A percentile compares a stretch with the other conserved stretches of the same genome.
These are phyloP conservation scores for Xiphorhynchus erythropygius DNA, from an alignment of 2,797 vertebrate species.

Conservation along the genomic window DNA sequence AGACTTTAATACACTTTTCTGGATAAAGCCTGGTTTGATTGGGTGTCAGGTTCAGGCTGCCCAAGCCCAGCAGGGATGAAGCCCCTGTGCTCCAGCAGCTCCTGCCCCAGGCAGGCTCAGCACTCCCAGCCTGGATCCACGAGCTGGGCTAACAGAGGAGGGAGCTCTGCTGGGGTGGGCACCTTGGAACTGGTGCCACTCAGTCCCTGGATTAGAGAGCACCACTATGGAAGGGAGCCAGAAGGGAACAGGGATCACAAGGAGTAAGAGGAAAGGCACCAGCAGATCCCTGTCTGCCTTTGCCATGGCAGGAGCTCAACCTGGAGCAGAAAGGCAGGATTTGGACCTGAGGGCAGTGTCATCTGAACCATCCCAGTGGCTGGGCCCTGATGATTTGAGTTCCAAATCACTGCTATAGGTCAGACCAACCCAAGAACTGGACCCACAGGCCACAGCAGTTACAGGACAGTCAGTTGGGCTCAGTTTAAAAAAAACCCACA, in stretches of 20 bases:
- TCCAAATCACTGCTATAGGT: background rate
- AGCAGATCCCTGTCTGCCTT: background rate
- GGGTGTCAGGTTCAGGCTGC: background rate
- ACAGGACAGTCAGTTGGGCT: background rate
- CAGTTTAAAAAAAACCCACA: background rate
- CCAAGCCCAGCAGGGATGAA: background rate
- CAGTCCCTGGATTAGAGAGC: background rate
- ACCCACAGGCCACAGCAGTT: background rate
- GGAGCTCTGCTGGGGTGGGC: background rate
- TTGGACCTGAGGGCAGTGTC: background rate
- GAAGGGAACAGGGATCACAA: background rate
- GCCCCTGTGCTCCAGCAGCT: background rate
- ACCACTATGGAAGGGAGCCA: background rate
- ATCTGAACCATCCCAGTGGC: background rate
- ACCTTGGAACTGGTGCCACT: background rate
- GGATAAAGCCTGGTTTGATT: background rate
- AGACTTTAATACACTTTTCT: background rate
- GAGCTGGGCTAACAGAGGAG: background rate
- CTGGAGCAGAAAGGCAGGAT: background rate
- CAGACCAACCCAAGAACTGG: background rate
- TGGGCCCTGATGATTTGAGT: background rate
- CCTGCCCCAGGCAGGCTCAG: background rate
- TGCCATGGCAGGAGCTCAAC: background rate
- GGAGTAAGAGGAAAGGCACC: background rate
- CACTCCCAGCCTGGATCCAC: rapidly evolving